Percentiles rank a stretch among this genome's conserved stretches.
These are phyloP conservation scores for Lacanobia oleracea DNA, from an alignment of 2,888 invertebrate species.

Conservation along the genomic window DNA sequence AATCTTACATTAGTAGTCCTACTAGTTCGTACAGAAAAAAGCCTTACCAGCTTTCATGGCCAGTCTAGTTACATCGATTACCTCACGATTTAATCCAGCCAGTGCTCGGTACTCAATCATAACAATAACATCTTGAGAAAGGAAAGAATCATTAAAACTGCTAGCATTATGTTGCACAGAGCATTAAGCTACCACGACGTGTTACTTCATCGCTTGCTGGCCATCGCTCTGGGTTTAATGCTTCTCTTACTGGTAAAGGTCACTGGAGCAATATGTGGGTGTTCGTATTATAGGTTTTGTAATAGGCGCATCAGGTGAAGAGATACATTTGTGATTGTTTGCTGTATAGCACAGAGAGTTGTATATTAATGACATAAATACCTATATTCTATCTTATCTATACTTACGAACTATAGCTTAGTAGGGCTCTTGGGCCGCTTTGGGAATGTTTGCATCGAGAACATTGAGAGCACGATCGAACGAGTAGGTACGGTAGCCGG, in stretches of 20 bases:
- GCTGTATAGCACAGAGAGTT: not conserved
- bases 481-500: too few relatives aligned
- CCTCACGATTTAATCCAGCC: conserved; percentile 19
- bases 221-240: conserved; percentile 21
- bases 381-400: too few relatives aligned
- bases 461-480: too few relatives aligned
- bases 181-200: conserved; percentile 54
- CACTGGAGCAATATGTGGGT: conserved; percentile 44
- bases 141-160: conserved; percentile 43
- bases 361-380: too few relatives aligned
- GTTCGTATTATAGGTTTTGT: not conserved
- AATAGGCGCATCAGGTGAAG: conserved; percentile 2
- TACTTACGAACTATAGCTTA: too few relatives aligned
- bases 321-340: not conserved
- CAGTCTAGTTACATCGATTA: conserved; percentile 16
- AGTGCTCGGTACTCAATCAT: conserved; percentile 25
- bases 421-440: too few relatives aligned
- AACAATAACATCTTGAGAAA: conserved; percentile 43
- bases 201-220: conserved; percentile 43
- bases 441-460: too few relatives aligned
- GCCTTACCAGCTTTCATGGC: not conserved
- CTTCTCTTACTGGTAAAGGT: conserved; percentile 46
- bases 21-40: not conserved
- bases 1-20: too few relatives aligned
- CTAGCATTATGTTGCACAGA: conserved; percentile 42